Base-by-base conservation (phyloP, 2,888 invertebrate species). In the Serrognathus titanus region DNA sequence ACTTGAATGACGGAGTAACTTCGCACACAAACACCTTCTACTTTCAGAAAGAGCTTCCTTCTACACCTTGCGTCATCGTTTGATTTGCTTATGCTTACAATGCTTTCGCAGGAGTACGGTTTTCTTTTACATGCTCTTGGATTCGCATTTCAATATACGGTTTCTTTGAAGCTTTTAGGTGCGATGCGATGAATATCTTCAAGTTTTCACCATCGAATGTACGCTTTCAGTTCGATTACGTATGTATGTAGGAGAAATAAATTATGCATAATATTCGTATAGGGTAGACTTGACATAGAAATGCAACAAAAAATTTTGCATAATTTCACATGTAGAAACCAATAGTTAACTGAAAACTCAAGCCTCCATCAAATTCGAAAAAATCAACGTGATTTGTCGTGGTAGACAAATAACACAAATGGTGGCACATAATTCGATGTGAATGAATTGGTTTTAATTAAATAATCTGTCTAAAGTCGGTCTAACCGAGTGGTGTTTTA, bases 1-100 rank as follows among this genome's bases (percentile, higher is more conserved):
- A 66, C 69, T 69, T 71, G 73, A 72, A 73, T 72, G 72, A 72
- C 72, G 68, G 69, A 70, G 68, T 71, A 71, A 71, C 71, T 71
- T 71, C 68, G 69, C 69, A 69, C 69, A 66, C 71, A 56, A 72
- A 70, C 71, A 71, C 71, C 69, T 71, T 66, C 60, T 63, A 59
- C 62, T 67, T 68, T 68, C 57, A 60, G 62, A 64, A 66, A 69
- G 63, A 69, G 66, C 68, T 64, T 68, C 63, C 65, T 63, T 65
- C 62, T 64, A 63, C 65, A 68, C 62, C 62, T 63, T 60, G 57
- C 60, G 66, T 69, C 67, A 65, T 60, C 63, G 67, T 69, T 69
- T 70, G 70, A 70, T 71, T 71, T 71, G 67, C 69, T 69, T 71
- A 69, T 66, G 60, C 65, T 64, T 66, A 69, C 68, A 69, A 67